phyloP scores from a whole-genome alignment of 2,797 vertebrate genomes.

The Melanotaenia maccullochi region DNA sequence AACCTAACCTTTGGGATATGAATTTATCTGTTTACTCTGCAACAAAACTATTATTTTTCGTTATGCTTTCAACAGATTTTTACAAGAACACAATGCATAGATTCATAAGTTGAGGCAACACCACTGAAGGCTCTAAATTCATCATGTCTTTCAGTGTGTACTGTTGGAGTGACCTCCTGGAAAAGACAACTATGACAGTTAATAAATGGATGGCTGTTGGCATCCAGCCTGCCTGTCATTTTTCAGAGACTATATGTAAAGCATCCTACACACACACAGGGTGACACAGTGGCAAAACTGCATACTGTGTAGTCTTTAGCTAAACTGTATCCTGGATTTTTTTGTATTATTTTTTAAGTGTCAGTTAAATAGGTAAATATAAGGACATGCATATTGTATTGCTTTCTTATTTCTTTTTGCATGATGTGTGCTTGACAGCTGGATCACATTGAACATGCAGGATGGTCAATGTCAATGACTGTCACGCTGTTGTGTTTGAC shows the following conservation, averaged over 20 bases:
- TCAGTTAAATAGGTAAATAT: not conserved
- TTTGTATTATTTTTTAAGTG: too few species aligned
- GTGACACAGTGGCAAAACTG: slow-evolving; percentile 29
- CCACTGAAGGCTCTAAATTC: slow-evolving; percentile 45
- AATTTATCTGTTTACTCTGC: slow-evolving; percentile 6
- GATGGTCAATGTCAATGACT: slow-evolving; percentile 30
- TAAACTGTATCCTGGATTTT: too few species aligned
- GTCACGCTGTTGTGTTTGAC: slow-evolving; percentile 29
- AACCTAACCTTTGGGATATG: not conserved
- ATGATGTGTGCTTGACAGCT: slow-evolving; percentile 11
- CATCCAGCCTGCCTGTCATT: slow-evolving; percentile 56
- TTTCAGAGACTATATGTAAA: slow-evolving; percentile 41
- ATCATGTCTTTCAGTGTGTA: slow-evolving; percentile 48
- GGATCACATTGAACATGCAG: slow-evolving; percentile 13
- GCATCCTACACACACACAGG: slow-evolving; percentile 14
- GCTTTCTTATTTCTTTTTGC: slow-evolving; percentile 34
- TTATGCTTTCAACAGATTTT: slow-evolving; percentile 13
- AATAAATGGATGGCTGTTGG: slow-evolving; percentile 66
- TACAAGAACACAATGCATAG: not conserved
- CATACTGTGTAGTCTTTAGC: not conserved
- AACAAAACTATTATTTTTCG: not conserved
- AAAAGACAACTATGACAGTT: slow-evolving; percentile 60
- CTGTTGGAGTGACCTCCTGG: slow-evolving; percentile 50
- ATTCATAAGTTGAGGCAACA: slow-evolving; percentile 7
- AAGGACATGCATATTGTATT: slow-evolving; percentile 10